Evolutionary conservation across 2,113 vertebrate genomes (phyloP).

Genomic region (Atlantisia rogersi): DNA sequence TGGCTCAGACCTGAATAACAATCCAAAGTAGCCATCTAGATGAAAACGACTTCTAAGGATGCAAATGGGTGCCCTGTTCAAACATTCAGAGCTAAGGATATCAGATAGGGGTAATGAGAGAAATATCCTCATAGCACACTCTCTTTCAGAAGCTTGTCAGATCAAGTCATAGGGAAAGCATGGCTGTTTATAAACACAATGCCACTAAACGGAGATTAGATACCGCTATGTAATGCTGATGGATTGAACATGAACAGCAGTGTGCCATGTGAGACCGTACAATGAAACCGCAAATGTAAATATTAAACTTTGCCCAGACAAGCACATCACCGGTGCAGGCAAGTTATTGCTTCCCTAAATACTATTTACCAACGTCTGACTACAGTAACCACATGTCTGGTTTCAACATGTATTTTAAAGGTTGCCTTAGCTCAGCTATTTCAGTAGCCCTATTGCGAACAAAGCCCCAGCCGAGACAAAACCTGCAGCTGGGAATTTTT

Average conservation of each 20-base stretch:
- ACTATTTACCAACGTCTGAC: slow-evolving; percentile 34
- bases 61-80: neutral
- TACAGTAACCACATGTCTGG: slow-evolving; percentile 45
- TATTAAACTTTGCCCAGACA: slow-evolving; percentile 45
- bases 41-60: neutral
- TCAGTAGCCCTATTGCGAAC: neutral
- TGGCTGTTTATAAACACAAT: neutral
- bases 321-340: slow-evolving; percentile 8
- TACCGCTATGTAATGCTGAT: neutral
- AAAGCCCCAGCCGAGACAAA: slow-evolving; percentile 13
- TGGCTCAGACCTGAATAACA: neutral
- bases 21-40: neutral
- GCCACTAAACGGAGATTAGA: neutral
- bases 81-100: neutral
- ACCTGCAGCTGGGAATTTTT: slow-evolving; percentile 1
- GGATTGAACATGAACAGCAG: neutral
- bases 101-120: neutral
- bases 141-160: neutral
- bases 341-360: slow-evolving; percentile 40
- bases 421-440: slow-evolving; percentile 46
- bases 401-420: slow-evolving; percentile 35
- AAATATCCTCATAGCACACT: neutral
- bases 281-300: slow-evolving; percentile 49
- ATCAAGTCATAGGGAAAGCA: neutral
- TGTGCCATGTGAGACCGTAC: neutral